Evolutionary conservation across 2,113 vertebrate species (phyloP).

Genomic region (Chitala chitala): DNA sequence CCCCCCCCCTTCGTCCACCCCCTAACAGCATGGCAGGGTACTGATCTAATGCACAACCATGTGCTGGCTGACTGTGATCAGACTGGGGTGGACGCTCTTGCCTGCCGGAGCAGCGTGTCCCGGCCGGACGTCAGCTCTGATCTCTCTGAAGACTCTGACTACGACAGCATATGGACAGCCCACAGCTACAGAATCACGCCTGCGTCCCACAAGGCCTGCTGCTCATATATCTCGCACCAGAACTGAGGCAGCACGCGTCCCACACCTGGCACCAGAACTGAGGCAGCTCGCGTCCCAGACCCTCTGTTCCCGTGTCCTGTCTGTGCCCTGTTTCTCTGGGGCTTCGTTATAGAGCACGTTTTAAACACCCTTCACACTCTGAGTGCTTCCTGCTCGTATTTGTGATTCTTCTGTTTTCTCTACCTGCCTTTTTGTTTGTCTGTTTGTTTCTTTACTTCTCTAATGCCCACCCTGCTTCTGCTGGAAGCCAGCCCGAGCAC

Average conservation of each 20-base stretch:
- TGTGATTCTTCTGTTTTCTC: neutral
- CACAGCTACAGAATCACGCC: constrained; percentile 99
- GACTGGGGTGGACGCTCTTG: constrained; percentile 86
- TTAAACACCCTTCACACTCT: neutral
- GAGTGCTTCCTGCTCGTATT: neutral
- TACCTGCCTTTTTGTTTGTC: neutral
- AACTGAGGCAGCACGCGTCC: constrained; percentile 85
- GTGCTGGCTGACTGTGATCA: constrained; percentile 94
- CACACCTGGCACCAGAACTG: no score
- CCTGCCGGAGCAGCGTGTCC: constrained; percentile 94
- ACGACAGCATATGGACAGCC: constrained; percentile 99
- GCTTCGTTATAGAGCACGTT: constrained; percentile 43
- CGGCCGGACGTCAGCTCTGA: constrained; percentile 90
- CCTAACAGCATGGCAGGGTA: constrained; percentile 96
- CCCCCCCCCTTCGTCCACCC: constrained; percentile 61
- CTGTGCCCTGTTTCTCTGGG: constrained; percentile 61
- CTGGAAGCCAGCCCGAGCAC: no score
- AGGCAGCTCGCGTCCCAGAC: no score
- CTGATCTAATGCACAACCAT: constrained; percentile 99
- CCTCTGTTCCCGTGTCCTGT: constrained; percentile 61
- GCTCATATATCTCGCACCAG: constrained; percentile 98
- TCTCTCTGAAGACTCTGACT: constrained; percentile 98
- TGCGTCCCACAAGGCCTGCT: constrained; percentile 97
- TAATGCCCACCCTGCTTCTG: no score
- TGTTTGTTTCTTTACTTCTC: neutral